Base-by-base conservation (phyloP, 2,797 vertebrate genomes). In the Hybognathus amarus region DNA sequence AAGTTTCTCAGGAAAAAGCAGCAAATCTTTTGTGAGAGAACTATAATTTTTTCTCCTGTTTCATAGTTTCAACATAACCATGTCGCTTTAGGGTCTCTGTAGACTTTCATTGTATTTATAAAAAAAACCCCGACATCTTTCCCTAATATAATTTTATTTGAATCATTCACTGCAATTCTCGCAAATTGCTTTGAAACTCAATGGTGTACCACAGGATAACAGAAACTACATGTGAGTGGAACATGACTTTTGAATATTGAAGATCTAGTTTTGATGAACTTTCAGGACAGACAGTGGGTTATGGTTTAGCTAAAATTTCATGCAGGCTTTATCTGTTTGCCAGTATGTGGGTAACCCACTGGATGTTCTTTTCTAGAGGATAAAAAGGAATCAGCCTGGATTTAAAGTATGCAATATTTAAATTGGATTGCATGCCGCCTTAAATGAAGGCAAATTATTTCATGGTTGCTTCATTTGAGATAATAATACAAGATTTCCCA, bases 381-480 rank as follows among this genome's bases (percentile, higher is more conserved):
- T 93, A 91, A 93, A 90, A 80, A 89, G 89, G 92, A 92, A 93
- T 93, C 88, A 90, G 89, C 85, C 88, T 90, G 40, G 90, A 91
- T 88, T 88, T 76, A 71, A 66, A 24, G 85, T 86, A 88, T 54
- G 86, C 86, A 77, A 89, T 88, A 90, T 90, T 90, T 87, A 90
- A 93, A 93, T 93, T 90, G 92, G 91, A 93, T 93, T 93, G 90
- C 90, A 91, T 73, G 89, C 83, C 67, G 70, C 91, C 91, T 92
- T 90, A 92, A 94, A 93, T 91, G 87, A 94, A 94, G 94, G 92
- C 90, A 94, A 94, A 94, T 92, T 80, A 94, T 95, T 94, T 94
- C 90, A 94, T 90, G 91, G 91, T 86, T 93, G 90, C 92, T 94
- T 94, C 93, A 94, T 94, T 93, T 92, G 85, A 84, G 90, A 88